Evolutionary conservation across 2,888 invertebrate genomes (phyloP).

Genomic region (Ophioninae sp.): DNA sequence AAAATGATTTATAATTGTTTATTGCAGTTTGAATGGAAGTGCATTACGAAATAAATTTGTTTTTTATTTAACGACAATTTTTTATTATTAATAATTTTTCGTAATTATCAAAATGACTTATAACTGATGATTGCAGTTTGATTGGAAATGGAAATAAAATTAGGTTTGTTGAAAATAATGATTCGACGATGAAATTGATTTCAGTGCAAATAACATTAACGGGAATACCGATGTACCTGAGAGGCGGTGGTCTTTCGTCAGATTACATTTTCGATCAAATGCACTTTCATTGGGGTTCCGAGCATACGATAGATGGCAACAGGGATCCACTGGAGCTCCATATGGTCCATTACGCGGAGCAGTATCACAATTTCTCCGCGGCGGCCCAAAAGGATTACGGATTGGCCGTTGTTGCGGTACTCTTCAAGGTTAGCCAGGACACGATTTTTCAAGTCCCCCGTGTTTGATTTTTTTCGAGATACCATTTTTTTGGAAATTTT

Average conservation of each 20-base stretch:
- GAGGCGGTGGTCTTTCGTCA: constrained; percentile 84
- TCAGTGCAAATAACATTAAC: constrained; percentile 70
- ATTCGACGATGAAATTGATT: neutral
- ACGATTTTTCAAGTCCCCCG: neutral
- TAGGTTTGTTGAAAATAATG: too few relatives aligned
- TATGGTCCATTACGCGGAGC: constrained; percentile 85
- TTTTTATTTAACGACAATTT: too few relatives aligned
- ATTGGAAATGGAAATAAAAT: too few relatives aligned
- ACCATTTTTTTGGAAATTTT: neutral
- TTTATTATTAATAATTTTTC: too few relatives aligned
- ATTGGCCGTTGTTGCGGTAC: constrained; percentile 85
- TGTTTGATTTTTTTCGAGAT: neutral
- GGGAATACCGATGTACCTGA: constrained; percentile 72
- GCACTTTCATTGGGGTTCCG: constrained; percentile 93
- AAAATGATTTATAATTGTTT: too few relatives aligned
- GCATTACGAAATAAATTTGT: too few relatives aligned
- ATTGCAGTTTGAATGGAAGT: too few relatives aligned
- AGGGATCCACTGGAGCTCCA: constrained; percentile 86
- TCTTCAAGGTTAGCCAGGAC: constrained; percentile 83
- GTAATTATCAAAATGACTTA: too few relatives aligned
- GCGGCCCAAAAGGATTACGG: constrained; percentile 83
- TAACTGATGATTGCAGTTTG: too few relatives aligned
- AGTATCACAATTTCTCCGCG: constrained; percentile 81
- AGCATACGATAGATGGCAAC: constrained; percentile 88
- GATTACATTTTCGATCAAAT: constrained; percentile 87